Evolutionary conservation across 2,888 invertebrate species (phyloP), one percentile per base, ranked within the genome.

Genomic region (Eupithecia centaureata): DNA sequence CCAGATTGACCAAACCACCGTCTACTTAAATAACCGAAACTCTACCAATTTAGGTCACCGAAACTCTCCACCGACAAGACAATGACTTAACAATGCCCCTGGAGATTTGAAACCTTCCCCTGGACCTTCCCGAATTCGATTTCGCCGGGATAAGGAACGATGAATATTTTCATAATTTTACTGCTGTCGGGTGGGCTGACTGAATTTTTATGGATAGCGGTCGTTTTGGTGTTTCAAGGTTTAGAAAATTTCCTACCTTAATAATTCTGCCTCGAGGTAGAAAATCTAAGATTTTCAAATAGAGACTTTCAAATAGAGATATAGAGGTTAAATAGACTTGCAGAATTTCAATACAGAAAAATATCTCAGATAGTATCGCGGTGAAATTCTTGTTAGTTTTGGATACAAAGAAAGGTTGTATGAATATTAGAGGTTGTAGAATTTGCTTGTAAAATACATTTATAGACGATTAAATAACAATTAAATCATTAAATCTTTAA

Each of bases 121-220:
- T 69, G 70, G 64, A n/a, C n/a, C n/a, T n/a, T n/a, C n/a, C 70
- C 68, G 73, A 75, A 76, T 76, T 75, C 77, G 76, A 78, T 77
- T 77, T 76, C 75, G 65, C 64, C 51, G 47, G 77, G 77, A 75
- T 75, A 73, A 75, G 70, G 62, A 68, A 70, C 70, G 77, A 75
- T 75, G 73, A 74, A 75, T 75, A 77, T 76, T 76, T 75, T 78
- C 76, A 76, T 76, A 77, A 75, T 73, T 77, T 71, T 65, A 74
- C 72, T 60, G 72, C 61, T 63, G 67, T 67, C 66, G 54, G 69
- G 64, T 65, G 63, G 62, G 66, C 70, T 63, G 73, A 67, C 70
- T 68, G 71, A 73, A 70, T 68, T 72, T 75, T 67, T 72, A 68
- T 58, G 65, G 28, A 57, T 22, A 32, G 18, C 4, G 12, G 13